Conservation (phyloP, 2,888 invertebrate species). For the Stenotaenia linearis region DNA sequence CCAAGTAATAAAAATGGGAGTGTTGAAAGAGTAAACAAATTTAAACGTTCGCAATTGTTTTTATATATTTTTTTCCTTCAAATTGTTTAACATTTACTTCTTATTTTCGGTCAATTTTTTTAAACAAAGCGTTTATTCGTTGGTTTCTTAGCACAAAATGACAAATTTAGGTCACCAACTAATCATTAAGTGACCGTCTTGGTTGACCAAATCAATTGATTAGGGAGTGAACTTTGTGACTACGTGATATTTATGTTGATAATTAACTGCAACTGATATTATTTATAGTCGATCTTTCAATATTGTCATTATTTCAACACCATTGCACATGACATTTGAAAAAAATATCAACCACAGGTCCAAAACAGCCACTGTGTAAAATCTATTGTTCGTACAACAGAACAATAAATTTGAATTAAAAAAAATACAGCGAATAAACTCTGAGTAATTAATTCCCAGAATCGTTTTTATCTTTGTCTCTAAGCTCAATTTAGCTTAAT, state of each 20-base stretch:
- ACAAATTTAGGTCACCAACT: neutral
- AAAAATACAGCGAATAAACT: too few species aligned
- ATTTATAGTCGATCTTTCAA: neutral
- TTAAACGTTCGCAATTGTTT: neutral
- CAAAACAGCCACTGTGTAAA: neutral
- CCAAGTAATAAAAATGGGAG: neutral
- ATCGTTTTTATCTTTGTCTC: neutral
- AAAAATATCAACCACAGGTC: neutral
- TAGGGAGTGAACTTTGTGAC: neutral
- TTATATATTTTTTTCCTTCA: neutral
- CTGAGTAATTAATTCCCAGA: conserved; percentile 8
- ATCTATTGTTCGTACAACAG: too few species aligned
- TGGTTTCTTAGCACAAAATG: neutral
- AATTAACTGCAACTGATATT: neutral
- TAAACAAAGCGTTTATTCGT: too few species aligned
- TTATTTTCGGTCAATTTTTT: neutral
- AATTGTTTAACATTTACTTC: too few species aligned
- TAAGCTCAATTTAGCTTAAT: neutral
- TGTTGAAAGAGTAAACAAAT: neutral
- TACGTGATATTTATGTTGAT: neutral
- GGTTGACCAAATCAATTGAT: neutral
- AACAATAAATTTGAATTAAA: too few species aligned
- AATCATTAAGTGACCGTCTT: neutral
- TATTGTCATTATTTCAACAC: neutral
- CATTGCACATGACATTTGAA: neutral